Conservation (phyloP, 2,888 invertebrate genomes). For the Aporophyla lueneburgensis region DNA sequence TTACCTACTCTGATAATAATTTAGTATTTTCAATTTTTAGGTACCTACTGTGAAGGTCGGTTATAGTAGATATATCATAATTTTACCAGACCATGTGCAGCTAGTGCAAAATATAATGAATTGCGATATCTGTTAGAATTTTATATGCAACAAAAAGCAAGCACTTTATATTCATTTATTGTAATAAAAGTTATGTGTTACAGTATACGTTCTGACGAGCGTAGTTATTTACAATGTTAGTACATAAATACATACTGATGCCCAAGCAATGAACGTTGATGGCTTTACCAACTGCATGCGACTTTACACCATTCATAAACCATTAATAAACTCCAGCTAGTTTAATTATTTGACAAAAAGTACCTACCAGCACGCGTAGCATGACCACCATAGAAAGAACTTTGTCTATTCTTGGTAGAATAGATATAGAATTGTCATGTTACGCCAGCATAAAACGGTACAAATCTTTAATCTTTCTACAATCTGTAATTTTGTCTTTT, state of each 20-base stretch:
- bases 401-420: no score
- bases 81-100: constrained; percentile 1
- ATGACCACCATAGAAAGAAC: no score
- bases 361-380: no score
- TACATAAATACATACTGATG: neutral
- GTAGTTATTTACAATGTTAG: constrained; percentile 28
- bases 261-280: constrained; percentile 18
- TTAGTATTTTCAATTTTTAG: no score
- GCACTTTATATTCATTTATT: constrained; percentile 30
- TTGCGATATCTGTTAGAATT: constrained; percentile 9
- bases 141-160: constrained; percentile 38
- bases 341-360: neutral
- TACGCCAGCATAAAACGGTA: no score
- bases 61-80: neutral
- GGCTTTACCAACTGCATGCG: neutral
- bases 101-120: constrained; percentile 25
- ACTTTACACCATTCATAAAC: neutral
- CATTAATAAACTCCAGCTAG: neutral
- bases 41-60: neutral
- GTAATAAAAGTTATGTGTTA: constrained; percentile 2
- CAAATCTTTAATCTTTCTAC: no score
- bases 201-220: neutral
- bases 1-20: neutral
- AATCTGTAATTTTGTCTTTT: no score
- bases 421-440: no score